Base-by-base conservation (phyloP, 1,140 invertebrate species). In the Aphaenogaster rudis region DNA sequence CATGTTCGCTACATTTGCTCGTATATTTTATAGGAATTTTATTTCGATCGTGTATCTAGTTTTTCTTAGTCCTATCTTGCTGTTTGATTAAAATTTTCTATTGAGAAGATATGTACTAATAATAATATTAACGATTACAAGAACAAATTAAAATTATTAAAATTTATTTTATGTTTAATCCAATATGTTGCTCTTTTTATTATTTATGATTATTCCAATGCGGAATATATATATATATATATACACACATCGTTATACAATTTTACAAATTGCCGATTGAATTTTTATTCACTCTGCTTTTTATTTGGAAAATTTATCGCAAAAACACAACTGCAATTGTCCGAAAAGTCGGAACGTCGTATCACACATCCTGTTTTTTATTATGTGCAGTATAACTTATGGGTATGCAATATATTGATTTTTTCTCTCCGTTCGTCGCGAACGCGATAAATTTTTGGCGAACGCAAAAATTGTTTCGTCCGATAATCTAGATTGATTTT, bases 401-500 rank as follows among this genome's bases (percentile, higher is more conserved):
- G n/a, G 54, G 13, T 39, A 33, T 42, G 42, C 9, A n/a, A 61
- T 50, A 39, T 48, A 76, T 61, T 45, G 80, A 63, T 76, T 63
- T 61, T 74, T 39, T 61, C 15, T 59, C 36, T 9, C 45, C 13
- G 7, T 8, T 50, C 42, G 13, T 74, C 33, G 80, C 13, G 69
- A 13, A 57, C n/a, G 54, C 28, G 21, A 84, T 84, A 84, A 84
- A 76, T 63, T 61, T 76, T 74, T 84, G 33, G 13, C 17, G 3
- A 59, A 48, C 52, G 17, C n/a, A 84, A 74, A 84, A 84, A 74
- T 76, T 63, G 54, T 84, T 84, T 50, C 8, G 6, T 13, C 52
- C 39, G 54, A 76, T 84, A 84, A 84, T 74, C 80, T 71, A 50
- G n/a, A 84, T 76, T 57, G 54, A 84, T 84, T 84, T 74, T 76